These are phyloP conservation scores for Vulpes vulpes DNA, from an alignment of 2,113 vertebrate genomes.

Conservation along the genomic window DNA sequence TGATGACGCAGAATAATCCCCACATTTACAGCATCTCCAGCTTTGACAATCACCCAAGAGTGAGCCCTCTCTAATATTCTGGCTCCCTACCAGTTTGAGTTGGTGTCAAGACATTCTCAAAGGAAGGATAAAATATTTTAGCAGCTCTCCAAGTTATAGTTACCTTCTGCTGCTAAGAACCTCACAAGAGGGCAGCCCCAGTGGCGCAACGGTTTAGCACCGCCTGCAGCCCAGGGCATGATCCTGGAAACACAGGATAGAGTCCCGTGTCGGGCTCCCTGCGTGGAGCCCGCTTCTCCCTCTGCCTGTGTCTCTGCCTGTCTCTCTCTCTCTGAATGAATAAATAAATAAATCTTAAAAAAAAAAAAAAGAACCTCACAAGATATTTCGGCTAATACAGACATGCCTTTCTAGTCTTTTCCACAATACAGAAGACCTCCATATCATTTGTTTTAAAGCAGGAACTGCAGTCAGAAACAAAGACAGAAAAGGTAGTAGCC, in stretches of 20 bases:
- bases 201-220: no score
- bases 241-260: no score
- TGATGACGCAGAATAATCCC: background rate
- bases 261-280: no score
- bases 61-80: background rate
- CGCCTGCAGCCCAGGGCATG: no score
- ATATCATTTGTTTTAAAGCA: background rate
- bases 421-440: background rate
- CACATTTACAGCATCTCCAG: background rate
- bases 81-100: background rate
- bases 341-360: no score
- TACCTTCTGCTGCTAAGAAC: constrained; percentile 50
- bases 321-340: no score
- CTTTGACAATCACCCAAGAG: background rate
- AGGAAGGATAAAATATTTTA: constrained; percentile 24
- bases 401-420: background rate
- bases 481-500: background rate
- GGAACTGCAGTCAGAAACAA: background rate
- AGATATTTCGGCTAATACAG: background rate
- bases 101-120: constrained; percentile 37
- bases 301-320: no score
- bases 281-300: no score
- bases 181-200: background rate
- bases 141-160: background rate
- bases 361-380: constrained; percentile 6